These are phyloP conservation scores for Coleophora deauratella DNA, from an alignment of 2,888 invertebrate species.

Conservation along the genomic window DNA sequence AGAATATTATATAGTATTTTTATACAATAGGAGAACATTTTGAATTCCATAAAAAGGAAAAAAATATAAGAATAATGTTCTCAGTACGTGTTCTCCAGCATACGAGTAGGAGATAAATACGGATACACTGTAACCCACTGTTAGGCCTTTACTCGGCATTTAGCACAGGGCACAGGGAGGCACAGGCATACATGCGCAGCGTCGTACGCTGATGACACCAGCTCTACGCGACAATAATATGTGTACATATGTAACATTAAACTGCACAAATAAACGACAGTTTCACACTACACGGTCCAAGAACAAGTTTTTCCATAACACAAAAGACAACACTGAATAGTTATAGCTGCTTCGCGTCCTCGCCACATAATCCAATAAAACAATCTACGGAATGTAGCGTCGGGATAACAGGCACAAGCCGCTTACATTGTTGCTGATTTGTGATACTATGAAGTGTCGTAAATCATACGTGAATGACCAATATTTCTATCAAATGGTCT, in stretches of 20 bases:
- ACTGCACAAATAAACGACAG: slow-evolving; percentile 72
- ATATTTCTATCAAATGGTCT: too few species aligned
- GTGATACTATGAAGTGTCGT: too few species aligned
- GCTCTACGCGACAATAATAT: slow-evolving; percentile 63
- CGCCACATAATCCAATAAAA: slow-evolving; percentile 74
- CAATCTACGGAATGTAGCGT: slow-evolving; percentile 69
- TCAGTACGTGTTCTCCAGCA: too few species aligned
- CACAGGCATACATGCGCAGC: not conserved
- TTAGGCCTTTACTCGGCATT: too few species aligned
- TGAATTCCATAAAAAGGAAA: too few species aligned
- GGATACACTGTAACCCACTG: too few species aligned
- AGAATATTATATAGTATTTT: too few species aligned
- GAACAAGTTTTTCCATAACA: slow-evolving; percentile 76
- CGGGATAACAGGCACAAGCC: slow-evolving; percentile 30
- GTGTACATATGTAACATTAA: slow-evolving; percentile 75
- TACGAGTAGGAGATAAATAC: too few species aligned
- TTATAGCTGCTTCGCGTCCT: slow-evolving; percentile 72
- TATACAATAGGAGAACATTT: too few species aligned
- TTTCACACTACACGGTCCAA: slow-evolving; percentile 75
- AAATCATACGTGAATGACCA: too few species aligned
- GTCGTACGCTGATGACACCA: slow-evolving; percentile 43
- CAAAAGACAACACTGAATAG: slow-evolving; percentile 75
- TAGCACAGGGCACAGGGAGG: too few species aligned
- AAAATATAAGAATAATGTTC: too few species aligned
- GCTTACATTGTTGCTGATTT: slow-evolving; percentile 18